Percentiles rank a stretch among this genome's conserved stretches.
Conservation (phyloP, 2,888 invertebrate species). For the Dinocampus coccinellae region DNA sequence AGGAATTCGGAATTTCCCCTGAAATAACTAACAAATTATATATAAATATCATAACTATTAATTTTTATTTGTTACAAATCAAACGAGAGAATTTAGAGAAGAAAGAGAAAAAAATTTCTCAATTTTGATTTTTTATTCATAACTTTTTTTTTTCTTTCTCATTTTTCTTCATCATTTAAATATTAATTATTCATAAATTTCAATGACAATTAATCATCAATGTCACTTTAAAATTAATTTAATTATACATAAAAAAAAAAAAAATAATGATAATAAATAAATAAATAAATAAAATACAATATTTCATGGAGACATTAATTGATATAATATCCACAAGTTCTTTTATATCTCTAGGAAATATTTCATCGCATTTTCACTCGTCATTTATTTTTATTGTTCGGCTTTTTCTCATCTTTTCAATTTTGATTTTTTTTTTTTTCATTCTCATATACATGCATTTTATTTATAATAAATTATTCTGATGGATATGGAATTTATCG, state of each 20-base stretch:
- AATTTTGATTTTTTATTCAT: no score
- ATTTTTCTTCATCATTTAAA: neutral
- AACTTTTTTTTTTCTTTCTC: neutral
- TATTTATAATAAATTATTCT: neutral
- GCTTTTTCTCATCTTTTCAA: neutral
- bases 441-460: neutral
- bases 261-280: no score
- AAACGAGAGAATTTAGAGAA: neutral
- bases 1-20: conserved; percentile 35
- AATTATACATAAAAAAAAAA: neutral
- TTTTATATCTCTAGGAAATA: neutral
- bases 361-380: neutral
- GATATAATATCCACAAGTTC: neutral
- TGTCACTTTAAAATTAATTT: neutral
- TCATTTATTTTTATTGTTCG: neutral
- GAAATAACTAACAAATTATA: conserved; percentile 2
- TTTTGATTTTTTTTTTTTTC: no score
- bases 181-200: neutral
- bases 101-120: neutral
- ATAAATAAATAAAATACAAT: neutral
- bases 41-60: neutral
- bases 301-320: no score
- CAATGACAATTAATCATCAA: neutral
- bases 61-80: neutral
- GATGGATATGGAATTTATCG: neutral